These are phyloP conservation scores for Orthosia incerta DNA, from an alignment of 2,888 invertebrate genomes.

Conservation along the genomic window DNA sequence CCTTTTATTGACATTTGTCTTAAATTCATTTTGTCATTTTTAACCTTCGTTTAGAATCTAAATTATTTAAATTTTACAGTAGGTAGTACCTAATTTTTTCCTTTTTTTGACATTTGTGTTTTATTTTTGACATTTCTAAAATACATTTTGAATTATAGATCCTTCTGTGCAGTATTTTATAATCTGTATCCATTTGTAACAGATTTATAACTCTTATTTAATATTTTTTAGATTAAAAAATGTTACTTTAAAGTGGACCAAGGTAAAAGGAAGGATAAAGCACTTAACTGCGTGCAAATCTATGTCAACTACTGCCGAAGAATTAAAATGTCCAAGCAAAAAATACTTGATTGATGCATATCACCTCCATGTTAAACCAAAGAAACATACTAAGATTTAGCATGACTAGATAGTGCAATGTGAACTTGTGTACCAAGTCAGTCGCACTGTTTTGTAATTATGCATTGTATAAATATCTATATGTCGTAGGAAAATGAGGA, in stretches of 20 bases:
- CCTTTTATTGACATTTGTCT: no score
- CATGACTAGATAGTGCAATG: conserved; percentile 4
- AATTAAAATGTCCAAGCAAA: conserved; percentile 18
- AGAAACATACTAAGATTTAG: background rate
- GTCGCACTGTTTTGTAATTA: background rate
- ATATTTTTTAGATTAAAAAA: background rate
- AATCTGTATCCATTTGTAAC: background rate
- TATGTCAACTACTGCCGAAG: conserved; percentile 19
- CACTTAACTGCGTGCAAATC: background rate
- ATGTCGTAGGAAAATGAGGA: no score
- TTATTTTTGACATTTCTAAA: no score
- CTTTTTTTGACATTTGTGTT: no score
- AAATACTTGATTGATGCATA: conserved; percentile 28
- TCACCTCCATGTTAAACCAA: background rate
- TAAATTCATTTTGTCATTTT: no score
- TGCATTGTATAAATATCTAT: background rate
- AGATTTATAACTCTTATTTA: background rate
- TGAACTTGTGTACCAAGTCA: conserved; percentile 7
- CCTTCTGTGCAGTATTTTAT: background rate
- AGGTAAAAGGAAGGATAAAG: conserved; percentile 6
- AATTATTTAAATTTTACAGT: no score
- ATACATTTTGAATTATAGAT: background rate
- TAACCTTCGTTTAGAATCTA: no score
- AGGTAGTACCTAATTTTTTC: no score
- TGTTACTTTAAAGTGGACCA: background rate